Percentiles rank a stretch among this genome's conserved stretches.
Evolutionary conservation across 2,888 invertebrate species (phyloP).

Genomic region (Alloscopus bannaensis): DNA sequence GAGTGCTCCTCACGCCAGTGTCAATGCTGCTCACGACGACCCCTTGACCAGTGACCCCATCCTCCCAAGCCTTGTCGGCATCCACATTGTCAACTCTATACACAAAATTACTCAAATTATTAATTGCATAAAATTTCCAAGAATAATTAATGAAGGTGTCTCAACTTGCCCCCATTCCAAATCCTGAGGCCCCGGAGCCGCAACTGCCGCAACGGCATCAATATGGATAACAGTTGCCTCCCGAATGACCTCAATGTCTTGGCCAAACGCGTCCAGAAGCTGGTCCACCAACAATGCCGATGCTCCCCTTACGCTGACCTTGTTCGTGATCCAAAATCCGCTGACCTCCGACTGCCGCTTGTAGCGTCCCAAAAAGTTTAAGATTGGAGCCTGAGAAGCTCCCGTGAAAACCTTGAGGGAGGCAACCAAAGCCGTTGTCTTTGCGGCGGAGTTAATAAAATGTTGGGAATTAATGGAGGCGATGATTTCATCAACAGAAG

Average conservation of each 20-base stretch:
- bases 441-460: neutral
- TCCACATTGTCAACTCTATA: neutral
- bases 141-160: too few species aligned
- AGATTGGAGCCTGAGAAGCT: neutral
- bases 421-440: neutral
- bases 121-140: too few species aligned
- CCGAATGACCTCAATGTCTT: neutral
- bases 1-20: neutral
- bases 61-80: neutral
- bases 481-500: neutral
- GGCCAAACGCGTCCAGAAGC: neutral
- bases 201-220: neutral
- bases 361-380: neutral
- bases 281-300: neutral
- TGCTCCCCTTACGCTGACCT: neutral
- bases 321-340: neutral
- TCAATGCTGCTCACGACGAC: neutral
- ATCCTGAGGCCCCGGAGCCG: neutral
- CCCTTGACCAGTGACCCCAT: neutral
- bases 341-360: neutral
- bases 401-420: neutral
- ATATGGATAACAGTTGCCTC: neutral
- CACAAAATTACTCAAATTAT: too few species aligned
- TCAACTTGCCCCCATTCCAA: neutral
- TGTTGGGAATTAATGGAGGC: neutral